Conservation (phyloP, 2,888 invertebrate species). For the Strigamia maritima region DNA sequence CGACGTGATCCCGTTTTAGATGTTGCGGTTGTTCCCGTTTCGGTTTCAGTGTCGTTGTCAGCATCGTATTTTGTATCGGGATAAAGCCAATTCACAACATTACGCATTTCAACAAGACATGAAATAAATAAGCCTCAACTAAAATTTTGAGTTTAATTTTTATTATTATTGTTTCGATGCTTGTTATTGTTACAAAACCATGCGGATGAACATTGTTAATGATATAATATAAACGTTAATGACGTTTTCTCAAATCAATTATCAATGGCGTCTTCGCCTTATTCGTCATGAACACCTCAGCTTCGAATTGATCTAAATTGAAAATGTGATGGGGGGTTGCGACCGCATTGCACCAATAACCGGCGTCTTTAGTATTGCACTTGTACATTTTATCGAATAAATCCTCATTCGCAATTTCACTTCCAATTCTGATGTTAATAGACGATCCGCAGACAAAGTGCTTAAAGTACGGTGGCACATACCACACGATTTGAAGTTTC, state of each 20-base stretch:
- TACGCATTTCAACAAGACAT: background rate
- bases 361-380: background rate
- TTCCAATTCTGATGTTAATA: background rate
- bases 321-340: background rate
- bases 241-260: background rate
- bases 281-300: background rate
- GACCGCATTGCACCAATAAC: background rate
- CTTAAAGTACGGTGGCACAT: background rate
- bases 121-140: background rate
- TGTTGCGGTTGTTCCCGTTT: background rate
- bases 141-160: background rate
- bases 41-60: background rate
- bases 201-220: background rate
- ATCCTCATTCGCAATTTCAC: background rate
- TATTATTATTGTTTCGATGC: background rate
- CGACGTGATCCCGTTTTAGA: background rate
- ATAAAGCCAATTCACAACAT: background rate
- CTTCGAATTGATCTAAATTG: background rate
- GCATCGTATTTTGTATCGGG: background rate
- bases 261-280: background rate
- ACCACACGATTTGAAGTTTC: background rate
- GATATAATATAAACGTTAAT: too few species aligned
- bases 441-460: background rate
- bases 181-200: background rate
- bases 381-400: background rate